These are phyloP conservation scores for Lepus oiostolus DNA, from an alignment of 2,797 vertebrate genomes.

Conservation along the genomic window DNA sequence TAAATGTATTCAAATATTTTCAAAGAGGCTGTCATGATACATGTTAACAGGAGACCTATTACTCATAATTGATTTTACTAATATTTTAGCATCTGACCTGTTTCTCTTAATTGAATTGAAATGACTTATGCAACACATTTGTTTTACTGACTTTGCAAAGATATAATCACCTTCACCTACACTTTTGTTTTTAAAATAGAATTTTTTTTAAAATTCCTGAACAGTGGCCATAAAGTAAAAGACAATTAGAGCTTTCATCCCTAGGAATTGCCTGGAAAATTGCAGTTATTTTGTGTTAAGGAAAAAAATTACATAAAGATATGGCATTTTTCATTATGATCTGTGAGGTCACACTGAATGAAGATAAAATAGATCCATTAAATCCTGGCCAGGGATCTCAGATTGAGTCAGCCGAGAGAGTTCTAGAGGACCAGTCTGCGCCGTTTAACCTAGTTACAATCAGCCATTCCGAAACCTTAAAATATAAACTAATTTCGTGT, in stretches of 20 bases:
- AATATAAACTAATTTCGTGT: conserved; percentile 79
- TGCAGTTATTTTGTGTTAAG: conserved; percentile 57
- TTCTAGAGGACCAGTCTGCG: conserved; percentile 55
- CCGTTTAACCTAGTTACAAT: conserved; percentile 77
- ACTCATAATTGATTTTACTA: conserved; percentile 83
- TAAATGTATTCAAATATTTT: conserved; percentile 76
- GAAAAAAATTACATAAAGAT: not conserved
- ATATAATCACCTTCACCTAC: conserved; percentile 77
- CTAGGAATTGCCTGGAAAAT: conserved; percentile 59
- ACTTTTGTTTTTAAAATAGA: conserved; percentile 69
- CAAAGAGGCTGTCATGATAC: conserved; percentile 33
- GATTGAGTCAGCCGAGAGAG: conserved; percentile 43
- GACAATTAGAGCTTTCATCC: conserved; percentile 35
- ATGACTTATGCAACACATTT: conserved; percentile 79
- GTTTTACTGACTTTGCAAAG: conserved; percentile 83
- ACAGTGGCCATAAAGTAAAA: conserved; percentile 48
- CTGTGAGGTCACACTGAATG: conserved; percentile 75
- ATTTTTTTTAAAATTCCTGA: conserved; percentile 11
- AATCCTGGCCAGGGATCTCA: conserved; percentile 68
- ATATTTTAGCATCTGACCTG: conserved; percentile 83
- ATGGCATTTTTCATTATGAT: conserved; percentile 61
- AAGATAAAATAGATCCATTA: conserved; percentile 81
- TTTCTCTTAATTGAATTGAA: conserved; percentile 84
- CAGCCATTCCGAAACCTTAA: conserved; percentile 78
- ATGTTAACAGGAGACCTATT: conserved; percentile 79